Percentiles rank a stretch among this genome's conserved stretches.
Conservation (phyloP, 2,888 invertebrate species). For the Pemphredon lugubris region DNA sequence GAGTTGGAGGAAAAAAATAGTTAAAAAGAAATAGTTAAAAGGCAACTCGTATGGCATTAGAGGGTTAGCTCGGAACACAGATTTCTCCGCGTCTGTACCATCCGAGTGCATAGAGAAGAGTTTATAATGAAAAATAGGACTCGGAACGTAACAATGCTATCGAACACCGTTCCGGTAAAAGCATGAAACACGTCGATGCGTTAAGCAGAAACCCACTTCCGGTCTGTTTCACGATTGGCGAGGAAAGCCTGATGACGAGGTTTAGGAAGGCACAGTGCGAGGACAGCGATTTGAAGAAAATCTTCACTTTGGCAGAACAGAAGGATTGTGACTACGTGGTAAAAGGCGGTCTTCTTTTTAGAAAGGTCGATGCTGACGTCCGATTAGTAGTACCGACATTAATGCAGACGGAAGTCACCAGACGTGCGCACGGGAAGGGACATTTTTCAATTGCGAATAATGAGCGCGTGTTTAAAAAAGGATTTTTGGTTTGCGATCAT, state of each 20-base stretch:
- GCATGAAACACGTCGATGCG: background rate
- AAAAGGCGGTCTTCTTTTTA: conserved; percentile 10
- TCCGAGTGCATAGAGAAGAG: no score
- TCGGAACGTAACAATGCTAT: no score
- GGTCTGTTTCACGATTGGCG: background rate
- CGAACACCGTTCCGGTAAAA: background rate
- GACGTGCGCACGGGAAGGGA: conserved; percentile 3
- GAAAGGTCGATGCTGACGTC: background rate
- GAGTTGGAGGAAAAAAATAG: no score
- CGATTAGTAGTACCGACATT: conserved; percentile 1
- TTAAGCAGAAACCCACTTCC: conserved; percentile 1
- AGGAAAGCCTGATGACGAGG: background rate
- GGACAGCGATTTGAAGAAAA: no score
- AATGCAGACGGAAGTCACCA: conserved; percentile 1
- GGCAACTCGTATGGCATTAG: no score
- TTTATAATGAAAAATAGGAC: no score
- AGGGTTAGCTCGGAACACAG: no score
- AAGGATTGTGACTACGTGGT: background rate
- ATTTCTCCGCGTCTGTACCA: no score
- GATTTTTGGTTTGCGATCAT: background rate
- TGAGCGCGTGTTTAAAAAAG: background rate
- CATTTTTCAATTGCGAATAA: background rate
- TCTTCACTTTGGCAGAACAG: no score
- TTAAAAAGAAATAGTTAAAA: conserved; percentile 1
- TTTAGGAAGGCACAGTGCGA: background rate